Percentiles rank a stretch among this genome's conserved stretches.
phyloP scores from a whole-genome alignment of 2,113 vertebrate species.

The Caretta caretta region DNA sequence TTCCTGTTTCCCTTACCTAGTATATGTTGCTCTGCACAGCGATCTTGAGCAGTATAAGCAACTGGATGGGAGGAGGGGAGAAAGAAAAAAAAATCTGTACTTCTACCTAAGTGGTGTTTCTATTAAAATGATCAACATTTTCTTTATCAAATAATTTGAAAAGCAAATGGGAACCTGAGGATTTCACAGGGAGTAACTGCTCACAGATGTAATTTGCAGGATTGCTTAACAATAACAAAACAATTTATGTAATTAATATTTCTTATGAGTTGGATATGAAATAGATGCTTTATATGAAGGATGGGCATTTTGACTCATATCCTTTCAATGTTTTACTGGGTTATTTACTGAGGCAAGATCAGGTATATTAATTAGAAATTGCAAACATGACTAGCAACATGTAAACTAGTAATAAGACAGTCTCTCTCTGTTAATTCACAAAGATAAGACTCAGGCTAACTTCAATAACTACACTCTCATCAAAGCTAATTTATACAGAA shows the following conservation, averaged over 20 bases:
- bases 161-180: not conserved
- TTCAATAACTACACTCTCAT: not conserved
- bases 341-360: not conserved
- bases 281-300: not conserved
- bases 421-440: not conserved
- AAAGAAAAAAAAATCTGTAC: not conserved
- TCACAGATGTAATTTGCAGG: not conserved
- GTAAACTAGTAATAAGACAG: not conserved
- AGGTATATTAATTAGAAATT: not conserved
- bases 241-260: not conserved
- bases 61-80: not conserved
- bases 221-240: not conserved
- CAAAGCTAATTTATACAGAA: not conserved
- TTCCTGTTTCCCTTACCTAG: not conserved
- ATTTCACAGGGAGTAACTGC: not conserved
- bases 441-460: not conserved
- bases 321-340: not conserved
- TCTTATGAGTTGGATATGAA: not conserved
- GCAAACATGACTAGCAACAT: not conserved
- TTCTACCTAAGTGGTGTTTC: not conserved
- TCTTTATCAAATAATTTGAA: not conserved
- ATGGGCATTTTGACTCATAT: not conserved
- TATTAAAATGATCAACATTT: rapidly evolving
- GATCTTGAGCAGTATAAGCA: not conserved
- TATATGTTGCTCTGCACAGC: not conserved